Evolutionary conservation across 2,113 vertebrate species (phyloP).

Genomic region (Lasiurus cinereus): DNA sequence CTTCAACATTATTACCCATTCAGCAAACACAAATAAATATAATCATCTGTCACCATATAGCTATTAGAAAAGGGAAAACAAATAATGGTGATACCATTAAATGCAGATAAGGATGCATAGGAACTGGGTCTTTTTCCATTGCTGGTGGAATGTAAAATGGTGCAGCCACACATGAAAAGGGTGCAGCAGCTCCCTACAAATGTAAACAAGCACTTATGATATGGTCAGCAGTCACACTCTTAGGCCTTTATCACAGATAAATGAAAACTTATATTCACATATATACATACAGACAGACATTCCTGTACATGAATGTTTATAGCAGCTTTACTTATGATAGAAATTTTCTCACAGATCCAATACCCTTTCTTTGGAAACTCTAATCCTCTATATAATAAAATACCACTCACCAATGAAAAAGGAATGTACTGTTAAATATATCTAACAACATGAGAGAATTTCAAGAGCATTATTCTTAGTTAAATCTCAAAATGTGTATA

Average conservation of each 20-base stretch:
- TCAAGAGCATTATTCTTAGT: not conserved
- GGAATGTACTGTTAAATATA: not conserved
- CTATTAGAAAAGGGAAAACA: not conserved
- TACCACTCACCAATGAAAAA: not conserved
- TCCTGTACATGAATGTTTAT: not conserved
- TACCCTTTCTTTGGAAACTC: not conserved
- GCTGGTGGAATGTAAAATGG: not conserved
- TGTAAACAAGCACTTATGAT: not conserved
- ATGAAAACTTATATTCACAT: not conserved
- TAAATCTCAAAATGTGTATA: not conserved
- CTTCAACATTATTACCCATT: not conserved
- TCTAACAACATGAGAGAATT: not conserved
- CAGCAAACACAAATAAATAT: not conserved
- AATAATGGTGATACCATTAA: not conserved
- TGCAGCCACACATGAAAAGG: not conserved
- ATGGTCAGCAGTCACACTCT: not conserved
- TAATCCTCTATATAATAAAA: not conserved
- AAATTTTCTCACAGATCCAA: not conserved
- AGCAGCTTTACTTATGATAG: not conserved
- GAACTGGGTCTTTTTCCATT: not conserved
- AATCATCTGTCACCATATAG: not conserved
- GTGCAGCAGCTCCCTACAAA: not conserved
- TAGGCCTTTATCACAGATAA: not conserved
- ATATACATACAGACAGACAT: not conserved
- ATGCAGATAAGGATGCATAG: not conserved